Percentiles rank a stretch among this genome's conserved stretches.
These are phyloP conservation scores for Eulemur macaco DNA, from an alignment of 2,113 vertebrate species.

Conservation along the genomic window DNA sequence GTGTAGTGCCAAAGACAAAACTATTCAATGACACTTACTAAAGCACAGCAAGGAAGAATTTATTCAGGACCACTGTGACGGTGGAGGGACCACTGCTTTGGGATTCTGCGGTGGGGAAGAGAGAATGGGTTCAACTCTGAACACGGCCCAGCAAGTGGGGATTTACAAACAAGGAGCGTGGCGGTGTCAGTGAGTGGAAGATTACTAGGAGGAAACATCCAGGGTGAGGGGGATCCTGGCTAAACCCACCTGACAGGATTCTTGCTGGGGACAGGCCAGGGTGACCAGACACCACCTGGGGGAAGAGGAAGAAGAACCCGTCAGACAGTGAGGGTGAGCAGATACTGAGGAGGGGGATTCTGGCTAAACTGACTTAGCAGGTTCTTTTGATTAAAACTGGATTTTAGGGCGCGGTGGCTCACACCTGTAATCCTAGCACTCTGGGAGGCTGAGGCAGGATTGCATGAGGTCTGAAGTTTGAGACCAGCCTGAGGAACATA, in stretches of 20 bases:
- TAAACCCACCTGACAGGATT: background rate
- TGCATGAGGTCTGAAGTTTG: no score
- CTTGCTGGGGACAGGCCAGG: background rate
- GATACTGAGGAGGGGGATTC: background rate
- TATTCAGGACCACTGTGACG: background rate
- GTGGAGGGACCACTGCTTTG: background rate
- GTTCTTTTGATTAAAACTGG: background rate
- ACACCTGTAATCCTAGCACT: no score
- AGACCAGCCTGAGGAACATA: no score
- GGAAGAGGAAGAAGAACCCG: background rate
- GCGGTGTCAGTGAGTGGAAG: no score
- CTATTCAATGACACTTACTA: rapidly evolving
- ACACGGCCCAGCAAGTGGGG: background rate
- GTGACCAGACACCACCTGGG: background rate
- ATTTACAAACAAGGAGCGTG: background rate
- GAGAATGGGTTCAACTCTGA: background rate
- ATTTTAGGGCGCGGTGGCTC: no score
- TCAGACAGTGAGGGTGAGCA: background rate
- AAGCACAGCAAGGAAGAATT: no score
- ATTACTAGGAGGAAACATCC: background rate
- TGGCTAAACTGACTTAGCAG: background rate
- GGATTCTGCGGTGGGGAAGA: background rate
- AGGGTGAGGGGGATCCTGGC: no score
- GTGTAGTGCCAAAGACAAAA: background rate
- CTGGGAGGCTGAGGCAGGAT: no score